These are phyloP conservation scores for Cottus gobio DNA, from an alignment of 2,113 vertebrate species.

Conservation along the genomic window DNA sequence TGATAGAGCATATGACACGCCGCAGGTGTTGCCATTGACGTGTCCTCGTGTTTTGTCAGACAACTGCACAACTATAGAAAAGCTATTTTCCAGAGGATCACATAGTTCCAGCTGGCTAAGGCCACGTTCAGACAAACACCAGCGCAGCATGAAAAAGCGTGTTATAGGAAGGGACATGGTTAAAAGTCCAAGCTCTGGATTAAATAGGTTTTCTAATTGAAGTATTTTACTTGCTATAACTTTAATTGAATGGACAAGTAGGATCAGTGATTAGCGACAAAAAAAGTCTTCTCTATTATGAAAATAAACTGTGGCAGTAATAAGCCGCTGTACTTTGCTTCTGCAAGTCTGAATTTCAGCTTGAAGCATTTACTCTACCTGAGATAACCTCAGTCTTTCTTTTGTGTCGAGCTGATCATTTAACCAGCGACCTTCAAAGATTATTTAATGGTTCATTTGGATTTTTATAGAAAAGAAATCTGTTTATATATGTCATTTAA, in stretches of 20 bases:
- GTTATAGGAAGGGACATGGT: not conserved
- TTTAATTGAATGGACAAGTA: not conserved
- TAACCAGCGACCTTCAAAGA: constrained; percentile 5
- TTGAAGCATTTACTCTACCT: constrained; percentile 13
- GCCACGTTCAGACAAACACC: constrained; percentile 3
- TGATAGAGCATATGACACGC: not conserved
- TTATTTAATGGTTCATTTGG: constrained; percentile 17
- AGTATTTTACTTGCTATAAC: not conserved
- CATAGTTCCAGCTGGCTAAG: not conserved
- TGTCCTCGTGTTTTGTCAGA: constrained; percentile 26
- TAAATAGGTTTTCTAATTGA: not conserved
- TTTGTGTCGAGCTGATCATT: constrained; percentile 26
- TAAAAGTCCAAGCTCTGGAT: not conserved
- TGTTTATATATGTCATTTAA: constrained; percentile 1
- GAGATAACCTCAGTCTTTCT: constrained; percentile 13
- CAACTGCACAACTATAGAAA: constrained; percentile 10
- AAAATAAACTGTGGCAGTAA: not conserved
- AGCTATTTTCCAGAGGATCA: constrained; percentile 10
- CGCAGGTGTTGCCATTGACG: constrained; percentile 38
- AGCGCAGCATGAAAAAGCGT: not conserved
- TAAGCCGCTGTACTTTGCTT: not conserved
- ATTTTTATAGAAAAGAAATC: constrained; percentile 14
- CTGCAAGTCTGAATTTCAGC: constrained; percentile 4
- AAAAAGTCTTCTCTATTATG: not conserved
- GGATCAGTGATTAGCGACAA: not conserved